Evolutionary conservation across 2,888 invertebrate species (phyloP).

Genomic region (Beris morrisii): DNA sequence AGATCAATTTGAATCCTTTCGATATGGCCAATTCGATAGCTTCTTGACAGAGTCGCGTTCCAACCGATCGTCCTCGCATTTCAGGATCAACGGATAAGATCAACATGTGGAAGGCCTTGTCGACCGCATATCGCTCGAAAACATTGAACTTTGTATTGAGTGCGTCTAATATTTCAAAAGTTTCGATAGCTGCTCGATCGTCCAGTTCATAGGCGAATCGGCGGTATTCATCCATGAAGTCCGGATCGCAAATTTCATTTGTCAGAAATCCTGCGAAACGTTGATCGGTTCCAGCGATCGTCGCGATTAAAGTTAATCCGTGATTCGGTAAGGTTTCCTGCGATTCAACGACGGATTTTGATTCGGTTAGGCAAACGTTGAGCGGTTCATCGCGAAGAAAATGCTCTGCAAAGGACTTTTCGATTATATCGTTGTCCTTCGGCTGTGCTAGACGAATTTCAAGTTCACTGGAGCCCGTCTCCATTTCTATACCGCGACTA

Average conservation of each 20-base stretch:
- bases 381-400: constrained; percentile 16
- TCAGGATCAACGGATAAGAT: constrained; percentile 15
- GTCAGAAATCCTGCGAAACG: constrained; percentile 22
- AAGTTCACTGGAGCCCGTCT: neutral
- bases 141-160: constrained; percentile 2
- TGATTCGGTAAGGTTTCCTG: constrained; percentile 1
- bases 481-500: no score
- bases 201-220: no score
- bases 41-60: constrained; percentile 1
- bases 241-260: constrained; percentile 1
- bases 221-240: neutral
- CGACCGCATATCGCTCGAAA: constrained; percentile 1
- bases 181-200: constrained; percentile 8
- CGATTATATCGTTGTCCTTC: neutral
- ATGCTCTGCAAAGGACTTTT: constrained; percentile 1
- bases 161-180: neutral
- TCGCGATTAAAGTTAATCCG: constrained; percentile 14
- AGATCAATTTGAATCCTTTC: constrained; percentile 6
- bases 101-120: neutral
- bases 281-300: neutral
- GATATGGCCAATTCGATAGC: neutral
- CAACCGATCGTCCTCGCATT: constrained; percentile 13
- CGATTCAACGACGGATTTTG: neutral
- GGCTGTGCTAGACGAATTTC: constrained; percentile 11
- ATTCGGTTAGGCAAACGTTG: constrained; percentile 6